phyloP scores from a whole-genome alignment of 2,797 vertebrate genomes.

The Girardinus metallicus region DNA sequence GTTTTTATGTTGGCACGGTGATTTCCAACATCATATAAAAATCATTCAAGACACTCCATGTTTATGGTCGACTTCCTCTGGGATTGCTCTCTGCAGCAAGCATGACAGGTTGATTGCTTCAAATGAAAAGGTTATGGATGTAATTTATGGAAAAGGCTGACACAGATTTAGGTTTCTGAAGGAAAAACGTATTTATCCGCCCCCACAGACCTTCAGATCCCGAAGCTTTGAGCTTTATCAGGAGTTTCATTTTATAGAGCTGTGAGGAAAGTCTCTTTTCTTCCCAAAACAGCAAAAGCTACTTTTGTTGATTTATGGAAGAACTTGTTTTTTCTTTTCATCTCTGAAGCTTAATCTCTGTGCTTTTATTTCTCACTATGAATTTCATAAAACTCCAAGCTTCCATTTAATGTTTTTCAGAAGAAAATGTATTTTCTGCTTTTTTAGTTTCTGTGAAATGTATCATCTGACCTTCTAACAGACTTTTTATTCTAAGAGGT shows the following conservation, averaged over 20 bases:
- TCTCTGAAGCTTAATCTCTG: not conserved
- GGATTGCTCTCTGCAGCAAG: not conserved
- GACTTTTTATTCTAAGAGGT: not conserved
- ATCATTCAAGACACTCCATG: not conserved
- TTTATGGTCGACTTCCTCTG: not conserved
- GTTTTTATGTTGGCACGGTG: not conserved
- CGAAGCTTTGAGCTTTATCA: not conserved
- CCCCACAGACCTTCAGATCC: not conserved
- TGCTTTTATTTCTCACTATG: not conserved
- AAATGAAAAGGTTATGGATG: not conserved
- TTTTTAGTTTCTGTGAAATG: not conserved
- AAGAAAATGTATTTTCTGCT: not conserved
- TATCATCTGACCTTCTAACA: not conserved
- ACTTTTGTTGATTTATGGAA: constrained; percentile 1
- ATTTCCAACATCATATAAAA: not conserved
- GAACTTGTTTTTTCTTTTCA: not conserved
- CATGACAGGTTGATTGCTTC: not conserved
- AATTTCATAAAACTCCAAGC: not conserved
- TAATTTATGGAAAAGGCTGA: constrained; percentile 8
- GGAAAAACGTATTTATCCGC: not conserved
- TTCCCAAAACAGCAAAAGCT: not conserved
- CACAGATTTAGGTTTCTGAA: not conserved
- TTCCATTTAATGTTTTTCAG: not conserved
- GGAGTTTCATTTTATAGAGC: not conserved
- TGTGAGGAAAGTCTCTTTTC: not conserved